phyloP scores from a whole-genome alignment of 2,113 vertebrate genomes.

The Danionella cerebrum region DNA sequence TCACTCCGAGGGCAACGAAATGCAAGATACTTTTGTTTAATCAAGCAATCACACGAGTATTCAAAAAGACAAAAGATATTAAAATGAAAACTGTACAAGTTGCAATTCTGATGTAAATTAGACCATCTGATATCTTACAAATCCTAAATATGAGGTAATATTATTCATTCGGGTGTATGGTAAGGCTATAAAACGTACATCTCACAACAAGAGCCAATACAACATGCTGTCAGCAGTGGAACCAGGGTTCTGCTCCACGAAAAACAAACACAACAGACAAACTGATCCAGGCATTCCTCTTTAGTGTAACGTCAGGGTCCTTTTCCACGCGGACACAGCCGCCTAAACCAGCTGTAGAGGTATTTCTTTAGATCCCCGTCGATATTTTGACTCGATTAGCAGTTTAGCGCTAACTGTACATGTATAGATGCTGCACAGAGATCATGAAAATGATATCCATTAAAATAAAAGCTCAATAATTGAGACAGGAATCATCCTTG shows the following conservation, averaged over 20 bases:
- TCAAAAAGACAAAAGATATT: conserved; percentile 56
- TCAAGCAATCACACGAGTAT: conserved; percentile 49
- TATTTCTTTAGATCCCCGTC: conserved; percentile 53
- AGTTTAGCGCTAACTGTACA: background rate
- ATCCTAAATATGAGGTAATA: conserved; percentile 21
- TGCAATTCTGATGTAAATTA: conserved; percentile 5
- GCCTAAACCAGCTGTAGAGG: conserved; percentile 53
- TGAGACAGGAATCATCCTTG: too few species aligned
- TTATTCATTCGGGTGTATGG: conserved; percentile 19
- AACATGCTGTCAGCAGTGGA: conserved; percentile 12
- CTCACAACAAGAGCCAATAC: conserved; percentile 14
- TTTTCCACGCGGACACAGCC: conserved; percentile 25
- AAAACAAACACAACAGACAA: background rate
- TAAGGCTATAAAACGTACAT: conserved; percentile 16
- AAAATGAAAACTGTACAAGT: conserved; percentile 51
- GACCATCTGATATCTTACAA: background rate
- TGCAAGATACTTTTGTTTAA: conserved; percentile 47
- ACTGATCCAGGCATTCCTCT: conserved; percentile 8
- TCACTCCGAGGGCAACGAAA: too few species aligned
- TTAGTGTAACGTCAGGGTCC: conserved; percentile 2
- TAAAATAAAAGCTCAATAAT: too few species aligned
- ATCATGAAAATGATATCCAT: too few species aligned
- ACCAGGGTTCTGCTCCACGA: background rate
- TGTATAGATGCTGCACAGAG: too few species aligned
- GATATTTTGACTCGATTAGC: conserved; percentile 35